Conservation (phyloP, 2,797 vertebrate genomes). For the Tragopan temminckii region DNA sequence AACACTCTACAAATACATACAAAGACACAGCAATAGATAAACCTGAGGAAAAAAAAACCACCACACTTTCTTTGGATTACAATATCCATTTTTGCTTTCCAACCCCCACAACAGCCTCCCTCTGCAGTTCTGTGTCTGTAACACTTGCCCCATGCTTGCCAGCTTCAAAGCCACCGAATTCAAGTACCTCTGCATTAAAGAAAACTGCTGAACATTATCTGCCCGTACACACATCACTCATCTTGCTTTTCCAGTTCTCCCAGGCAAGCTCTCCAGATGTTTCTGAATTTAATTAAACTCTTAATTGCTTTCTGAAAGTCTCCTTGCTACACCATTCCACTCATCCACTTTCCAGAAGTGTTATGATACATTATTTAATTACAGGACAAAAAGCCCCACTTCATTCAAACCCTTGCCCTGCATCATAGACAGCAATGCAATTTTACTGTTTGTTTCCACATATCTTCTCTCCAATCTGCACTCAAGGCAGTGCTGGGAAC, state of each 20-base stretch:
- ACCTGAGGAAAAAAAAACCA: background rate
- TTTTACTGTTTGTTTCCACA: background rate
- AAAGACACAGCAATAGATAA: background rate
- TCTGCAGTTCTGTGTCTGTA: background rate
- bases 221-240: background rate
- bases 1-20: background rate
- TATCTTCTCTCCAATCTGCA: background rate
- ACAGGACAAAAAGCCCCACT: constrained; percentile 16
- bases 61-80: background rate
- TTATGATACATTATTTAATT: constrained; percentile 31
- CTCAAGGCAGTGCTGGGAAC: background rate
- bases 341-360: constrained; percentile 9
- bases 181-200: background rate
- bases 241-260: constrained; percentile 44
- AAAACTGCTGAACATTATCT: constrained; percentile 15
- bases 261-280: constrained; percentile 42
- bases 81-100: background rate
- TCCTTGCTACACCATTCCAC: background rate
- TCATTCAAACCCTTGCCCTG: background rate
- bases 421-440: background rate
- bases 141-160: background rate
- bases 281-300: constrained; percentile 52
- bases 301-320: constrained; percentile 28
- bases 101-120: background rate
- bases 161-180: background rate